Evolutionary conservation across 2,888 invertebrate species (phyloP), one percentile per base, ranked within the genome.

Genomic region (Catocala fraxini): DNA sequence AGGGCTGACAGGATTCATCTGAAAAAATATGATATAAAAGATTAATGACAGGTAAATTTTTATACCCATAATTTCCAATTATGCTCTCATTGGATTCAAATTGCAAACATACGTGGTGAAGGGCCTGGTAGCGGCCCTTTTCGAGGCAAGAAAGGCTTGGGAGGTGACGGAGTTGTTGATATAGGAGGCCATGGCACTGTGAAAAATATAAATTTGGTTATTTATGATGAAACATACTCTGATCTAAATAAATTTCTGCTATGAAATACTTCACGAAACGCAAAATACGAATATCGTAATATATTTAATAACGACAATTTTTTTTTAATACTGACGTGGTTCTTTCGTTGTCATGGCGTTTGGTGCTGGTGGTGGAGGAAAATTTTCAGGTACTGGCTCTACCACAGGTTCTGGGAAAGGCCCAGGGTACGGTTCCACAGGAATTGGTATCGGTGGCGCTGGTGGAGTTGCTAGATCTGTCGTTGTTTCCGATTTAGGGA

Each of bases 1-100:
- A 92, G 0, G 93, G 93, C 0, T 74, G 75, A 74, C 93, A 93
- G 33, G 92, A 90, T 42, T 88, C 85, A 65, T 93, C 93, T 93
- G 79, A 0, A 55, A 61, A 62, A 46, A 25, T 25, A 25, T 15
- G 15, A 4, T 25, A 25, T 25, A 25, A 25, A 25, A 25, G 25
- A 25, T 25, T 25, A 25, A 3, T 25, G 25, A 25, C 1, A 25
- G 1, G 25, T 25, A 25, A 25, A 25, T 25, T 25, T 25, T 25
- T 25, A 25, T 25, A 25, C 25, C 25, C 25, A 25, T 25, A 25
- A 25, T 25, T 25, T 25, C 4, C 25, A 25, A 25, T 25, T 25
- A 25, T 25, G 25, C 25, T 25, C 1, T 25, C 4, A 25, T 25
- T 25, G 25, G 25, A 25, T 25, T 3, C 25, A 25, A 42, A 25